A percentile compares a stretch with the other conserved stretches of the same genome.
Evolutionary conservation across 2,113 vertebrate species (phyloP).

Genomic region (Sinocyclocheilus anshuiensis): DNA sequence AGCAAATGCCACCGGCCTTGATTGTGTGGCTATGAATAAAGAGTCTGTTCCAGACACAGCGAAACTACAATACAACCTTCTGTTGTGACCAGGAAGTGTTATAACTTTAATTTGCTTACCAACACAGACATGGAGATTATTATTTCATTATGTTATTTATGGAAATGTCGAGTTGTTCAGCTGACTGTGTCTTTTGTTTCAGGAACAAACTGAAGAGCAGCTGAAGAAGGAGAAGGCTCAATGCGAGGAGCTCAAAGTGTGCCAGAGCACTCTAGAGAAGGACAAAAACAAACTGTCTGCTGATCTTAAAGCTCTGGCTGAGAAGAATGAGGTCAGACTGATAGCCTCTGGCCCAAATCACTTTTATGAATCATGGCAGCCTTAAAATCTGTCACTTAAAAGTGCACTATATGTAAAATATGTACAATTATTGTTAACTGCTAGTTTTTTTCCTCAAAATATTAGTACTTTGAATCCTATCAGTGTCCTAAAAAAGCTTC

Average conservation of each 20-base stretch:
- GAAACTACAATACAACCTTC: background rate
- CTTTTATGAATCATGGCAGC: background rate
- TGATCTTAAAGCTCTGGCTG: slow-evolving; percentile 80
- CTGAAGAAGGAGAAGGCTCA: slow-evolving; percentile 84
- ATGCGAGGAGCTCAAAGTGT: slow-evolving; percentile 81
- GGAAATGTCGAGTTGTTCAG: background rate
- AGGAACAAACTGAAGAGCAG: slow-evolving; percentile 85
- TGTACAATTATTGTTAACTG: background rate
- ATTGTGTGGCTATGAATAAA: background rate
- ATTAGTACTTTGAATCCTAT: background rate
- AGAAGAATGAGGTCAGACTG: slow-evolving; percentile 82
- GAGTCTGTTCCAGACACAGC: background rate
- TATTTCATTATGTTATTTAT: background rate
- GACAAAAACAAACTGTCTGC: slow-evolving; percentile 77
- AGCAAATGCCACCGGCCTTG: background rate
- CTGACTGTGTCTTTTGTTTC: background rate
- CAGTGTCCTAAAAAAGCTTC: background rate
- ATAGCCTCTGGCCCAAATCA: background rate
- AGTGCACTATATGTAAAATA: background rate
- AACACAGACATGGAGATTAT: background rate
- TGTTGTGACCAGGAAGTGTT: background rate
- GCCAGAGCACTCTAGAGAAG: slow-evolving; percentile 82
- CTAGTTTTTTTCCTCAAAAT: too few species aligned
- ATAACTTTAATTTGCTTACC: background rate
- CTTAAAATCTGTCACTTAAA: background rate